Evolutionary conservation across 2,113 vertebrate genomes (phyloP).

Genomic region (Pomatostomus ruficeps): DNA sequence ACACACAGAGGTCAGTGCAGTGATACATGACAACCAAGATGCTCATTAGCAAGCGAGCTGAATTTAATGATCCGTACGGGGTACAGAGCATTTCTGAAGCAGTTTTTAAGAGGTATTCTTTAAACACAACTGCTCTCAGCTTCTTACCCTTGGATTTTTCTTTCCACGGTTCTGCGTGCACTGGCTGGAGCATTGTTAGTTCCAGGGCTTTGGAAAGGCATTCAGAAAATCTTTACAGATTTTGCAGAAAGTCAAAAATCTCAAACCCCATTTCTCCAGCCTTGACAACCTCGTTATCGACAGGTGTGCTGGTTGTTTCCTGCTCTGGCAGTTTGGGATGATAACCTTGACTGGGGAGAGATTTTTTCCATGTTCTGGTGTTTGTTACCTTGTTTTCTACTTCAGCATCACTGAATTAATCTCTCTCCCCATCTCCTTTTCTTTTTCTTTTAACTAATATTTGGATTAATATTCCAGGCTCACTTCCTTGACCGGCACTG

Average conservation of each 20-base stretch:
- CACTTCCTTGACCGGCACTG: neutral
- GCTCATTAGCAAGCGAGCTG: neutral
- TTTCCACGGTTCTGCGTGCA: neutral
- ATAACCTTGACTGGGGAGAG: neutral
- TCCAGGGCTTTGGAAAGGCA: neutral
- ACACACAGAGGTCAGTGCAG: neutral
- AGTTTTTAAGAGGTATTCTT: neutral
- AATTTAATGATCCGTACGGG: neutral
- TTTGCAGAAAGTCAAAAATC: neutral
- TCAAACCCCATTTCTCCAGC: neutral
- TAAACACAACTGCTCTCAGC: neutral
- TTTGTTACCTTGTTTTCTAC: neutral
- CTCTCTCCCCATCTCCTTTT: neutral
- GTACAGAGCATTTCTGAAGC: neutral
- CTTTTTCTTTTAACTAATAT: neutral
- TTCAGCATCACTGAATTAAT: neutral
- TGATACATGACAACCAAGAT: neutral
- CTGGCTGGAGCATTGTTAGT: neutral
- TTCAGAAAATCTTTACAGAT: neutral
- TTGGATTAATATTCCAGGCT: neutral
- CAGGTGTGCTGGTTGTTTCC: neutral
- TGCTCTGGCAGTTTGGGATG: neutral
- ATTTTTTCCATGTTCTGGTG: neutral
- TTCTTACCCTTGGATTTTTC: neutral
- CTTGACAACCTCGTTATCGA: neutral